Conservation (phyloP, 1,140 invertebrate genomes). For the Drosophila elegans region DNA sequence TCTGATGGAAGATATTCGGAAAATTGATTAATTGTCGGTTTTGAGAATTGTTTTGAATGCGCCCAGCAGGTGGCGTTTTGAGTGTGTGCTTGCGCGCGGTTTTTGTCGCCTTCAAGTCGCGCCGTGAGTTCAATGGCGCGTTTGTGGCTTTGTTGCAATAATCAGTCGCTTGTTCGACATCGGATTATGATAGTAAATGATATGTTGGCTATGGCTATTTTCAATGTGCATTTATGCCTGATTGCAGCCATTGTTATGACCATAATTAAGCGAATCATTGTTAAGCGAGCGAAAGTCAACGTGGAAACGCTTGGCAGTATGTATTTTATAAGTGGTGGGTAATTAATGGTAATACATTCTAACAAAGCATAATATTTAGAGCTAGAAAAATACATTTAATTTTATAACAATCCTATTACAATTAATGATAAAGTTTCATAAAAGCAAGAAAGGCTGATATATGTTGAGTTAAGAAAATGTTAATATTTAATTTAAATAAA, state of each 20-base stretch:
- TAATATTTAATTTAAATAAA: too few relatives aligned
- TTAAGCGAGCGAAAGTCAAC: conserved; percentile 46
- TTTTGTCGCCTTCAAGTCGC: conserved; percentile 44
- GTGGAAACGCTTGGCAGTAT: background rate
- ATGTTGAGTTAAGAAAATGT: too few relatives aligned
- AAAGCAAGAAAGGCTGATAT: too few relatives aligned
- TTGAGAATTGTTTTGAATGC: conserved; percentile 22
- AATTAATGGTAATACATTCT: conserved; percentile 8
- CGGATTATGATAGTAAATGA: conserved; percentile 56
- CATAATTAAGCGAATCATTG: conserved; percentile 44
- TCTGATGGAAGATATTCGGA: conserved; percentile 32
- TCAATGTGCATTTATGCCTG: conserved; percentile 52
- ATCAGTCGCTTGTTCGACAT: conserved; percentile 34
- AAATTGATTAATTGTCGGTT: conserved; percentile 63
- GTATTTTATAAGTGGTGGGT: background rate
- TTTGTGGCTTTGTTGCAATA: conserved; percentile 27
- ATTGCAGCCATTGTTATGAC: conserved; percentile 59
- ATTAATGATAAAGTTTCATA: too few relatives aligned
- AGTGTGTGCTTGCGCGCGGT: conserved; percentile 17
- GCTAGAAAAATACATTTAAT: background rate
- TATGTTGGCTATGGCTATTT: conserved; percentile 45
- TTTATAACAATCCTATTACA: background rate
- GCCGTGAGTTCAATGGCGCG: conserved; percentile 28
- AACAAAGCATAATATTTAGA: conserved; percentile 1
- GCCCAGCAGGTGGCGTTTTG: conserved; percentile 55